These are phyloP conservation scores for Himalopsyche japonica DNA, from an alignment of 2,888 invertebrate genomes.

Conservation along the genomic window DNA sequence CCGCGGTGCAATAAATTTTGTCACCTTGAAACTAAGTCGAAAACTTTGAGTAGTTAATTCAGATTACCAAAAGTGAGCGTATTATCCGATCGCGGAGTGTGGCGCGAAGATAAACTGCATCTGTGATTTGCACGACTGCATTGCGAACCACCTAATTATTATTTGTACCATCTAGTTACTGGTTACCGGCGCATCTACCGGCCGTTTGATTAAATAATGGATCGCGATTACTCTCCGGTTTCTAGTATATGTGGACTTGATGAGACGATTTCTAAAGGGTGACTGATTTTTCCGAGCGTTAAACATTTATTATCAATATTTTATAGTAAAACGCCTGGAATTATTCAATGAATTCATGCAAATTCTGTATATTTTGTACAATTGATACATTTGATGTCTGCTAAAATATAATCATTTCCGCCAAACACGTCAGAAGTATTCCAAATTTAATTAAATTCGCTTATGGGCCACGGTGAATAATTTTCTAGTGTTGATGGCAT, in stretches of 20 bases:
- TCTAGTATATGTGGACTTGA: background rate
- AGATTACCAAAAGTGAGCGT: background rate
- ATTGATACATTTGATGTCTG: too few species aligned
- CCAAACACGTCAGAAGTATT: too few species aligned
- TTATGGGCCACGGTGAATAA: too few species aligned
- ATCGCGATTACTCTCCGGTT: constrained; percentile 23
- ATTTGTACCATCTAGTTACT: constrained; percentile 23
- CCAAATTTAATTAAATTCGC: too few species aligned
- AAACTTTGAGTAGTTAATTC: background rate
- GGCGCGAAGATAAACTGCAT: background rate
- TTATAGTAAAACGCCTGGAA: too few species aligned
- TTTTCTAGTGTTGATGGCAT: too few species aligned
- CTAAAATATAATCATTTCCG: too few species aligned
- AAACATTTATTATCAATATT: too few species aligned
- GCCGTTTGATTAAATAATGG: constrained; percentile 32
- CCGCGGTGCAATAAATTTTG: background rate
- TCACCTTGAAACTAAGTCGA: background rate
- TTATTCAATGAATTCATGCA: too few species aligned
- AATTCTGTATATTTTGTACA: too few species aligned
- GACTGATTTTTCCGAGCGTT: background rate
- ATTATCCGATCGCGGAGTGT: background rate
- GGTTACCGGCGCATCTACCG: background rate
- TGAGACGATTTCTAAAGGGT: background rate
- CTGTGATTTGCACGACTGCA: constrained; percentile 2
- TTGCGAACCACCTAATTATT: constrained; percentile 29